Base-by-base conservation (phyloP, 2,888 invertebrate genomes). In the Ophioninae sp. region DNA sequence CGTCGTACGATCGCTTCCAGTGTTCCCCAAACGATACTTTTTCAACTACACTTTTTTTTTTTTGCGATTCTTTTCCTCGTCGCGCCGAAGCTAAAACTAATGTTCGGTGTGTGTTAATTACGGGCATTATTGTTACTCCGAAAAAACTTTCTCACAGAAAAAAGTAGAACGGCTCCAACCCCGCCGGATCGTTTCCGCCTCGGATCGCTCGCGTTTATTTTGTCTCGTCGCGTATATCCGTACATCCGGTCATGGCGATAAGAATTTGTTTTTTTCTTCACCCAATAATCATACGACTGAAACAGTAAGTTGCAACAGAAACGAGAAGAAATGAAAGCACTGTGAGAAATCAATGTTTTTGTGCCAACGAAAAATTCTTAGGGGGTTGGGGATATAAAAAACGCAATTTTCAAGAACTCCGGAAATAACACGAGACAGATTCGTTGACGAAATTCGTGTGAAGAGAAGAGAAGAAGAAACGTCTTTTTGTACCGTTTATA, bases 41-140 rank as follows among this genome's bases (percentile, higher is more conserved):
- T 86, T 86, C 82, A 39, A 83, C 79, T 81, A 78, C 39, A 75
- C 22, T 67, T 81, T 75, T 69, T n/a, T 58, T 58, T 44, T 76
- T 59, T 83, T 73, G 30, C 30, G 83, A 85, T 86, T 83, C 39
- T 84, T 81, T 82, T 79, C 63, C 71, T 69, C 59, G 6, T 51
- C 59, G 20, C 58, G 39, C 44, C 30, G 23, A 22, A 30, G 72
- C 13, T 23, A 2, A 37, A 44, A 59, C 65, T 9, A 67, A 44
- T 37, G 37, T 65, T 22, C 69, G 81, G 73, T 81, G 85, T 83
- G 71, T 85, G n/a, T 87, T 74, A 88, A 85, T 85, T 85, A 80
- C 87, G 88, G 87, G 85, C 86, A 89, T 89, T 88, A 87, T 88
- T 86, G 86, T 85, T 74, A 73, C 84, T 78, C 69, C 68, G 51